Base-by-base conservation (phyloP, 2,888 invertebrate species). In the Mactromeris polynyma region DNA sequence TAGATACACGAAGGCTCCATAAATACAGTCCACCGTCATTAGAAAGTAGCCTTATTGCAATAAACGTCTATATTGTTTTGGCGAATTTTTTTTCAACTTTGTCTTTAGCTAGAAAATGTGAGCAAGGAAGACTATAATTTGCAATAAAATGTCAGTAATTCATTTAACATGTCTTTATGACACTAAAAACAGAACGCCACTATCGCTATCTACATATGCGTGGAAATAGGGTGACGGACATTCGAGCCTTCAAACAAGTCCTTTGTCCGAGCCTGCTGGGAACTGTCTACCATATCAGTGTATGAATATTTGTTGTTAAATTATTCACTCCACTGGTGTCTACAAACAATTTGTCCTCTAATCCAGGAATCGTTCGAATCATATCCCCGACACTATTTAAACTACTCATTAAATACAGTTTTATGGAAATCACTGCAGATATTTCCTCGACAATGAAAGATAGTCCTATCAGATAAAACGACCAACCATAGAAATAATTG, bases 341-440 rank as follows among this genome's bases (percentile, higher is more conserved):
- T n/a, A 87, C 36, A n/a, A 82, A 78, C 14, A 92, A 46, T 69
- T 92, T 92, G 46, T 92, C 90, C 33, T 93, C 93, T n/a, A 93
- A 83, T 19, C 93, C 90, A 6, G 90, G 90, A 58, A 93, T 88
- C 0, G 92, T 93, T 42, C 88, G 89, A 82, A 93, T 83, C 90
- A 92, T 89, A 82, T 90, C 89, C 42, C 90, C 91, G 19, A 93
- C 58, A 26, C 88, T 90, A 26, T 88, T 83, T 17, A 85, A 83
- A 84, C 91, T 89, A 38, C 93, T 87, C 42, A 91, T 81, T 54
- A 95, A 89, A 85, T 95, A 95, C 14, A 95, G 89, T 46, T 94
- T 94, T 42, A 95, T 94, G 87, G 94, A 94, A 79, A 94, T 92
- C n/a, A 95, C 94, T 46, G 95, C 94, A 19, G 95, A 94, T 4